Percentiles rank a stretch among this genome's conserved stretches.
Conservation (phyloP, 2,113 vertebrate species). For the Elachura formosa region DNA sequence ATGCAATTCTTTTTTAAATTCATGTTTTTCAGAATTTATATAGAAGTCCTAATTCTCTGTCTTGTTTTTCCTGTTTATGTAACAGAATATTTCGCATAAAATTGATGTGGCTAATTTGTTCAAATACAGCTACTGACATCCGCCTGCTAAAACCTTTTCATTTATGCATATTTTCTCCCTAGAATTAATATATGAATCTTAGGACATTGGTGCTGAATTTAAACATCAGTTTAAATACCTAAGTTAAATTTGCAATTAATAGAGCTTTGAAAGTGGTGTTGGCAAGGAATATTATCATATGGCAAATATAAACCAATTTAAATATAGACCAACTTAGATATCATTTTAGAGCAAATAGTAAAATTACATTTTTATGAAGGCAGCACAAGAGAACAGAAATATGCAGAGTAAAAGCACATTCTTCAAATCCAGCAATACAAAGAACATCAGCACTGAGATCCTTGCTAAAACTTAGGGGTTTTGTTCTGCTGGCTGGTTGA, state of each 20-base stretch:
- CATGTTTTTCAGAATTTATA: not conserved
- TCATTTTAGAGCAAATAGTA: not conserved
- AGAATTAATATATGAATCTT: not conserved
- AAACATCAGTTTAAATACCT: not conserved
- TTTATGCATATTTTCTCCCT: not conserved
- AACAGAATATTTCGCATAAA: not conserved
- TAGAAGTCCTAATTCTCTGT: not conserved
- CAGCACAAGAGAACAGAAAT: not conserved
- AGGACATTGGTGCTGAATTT: not conserved
- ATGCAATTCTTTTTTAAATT: not conserved
- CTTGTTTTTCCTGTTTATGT: not conserved
- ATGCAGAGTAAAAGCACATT: not conserved
- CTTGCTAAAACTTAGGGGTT: accelerated
- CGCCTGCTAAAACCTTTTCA: not conserved
- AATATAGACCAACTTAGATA: not conserved
- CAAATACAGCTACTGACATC: not conserved
- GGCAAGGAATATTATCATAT: not conserved
- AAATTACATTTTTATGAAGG: not conserved
- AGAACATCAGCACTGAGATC: not conserved
- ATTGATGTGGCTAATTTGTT: not conserved
- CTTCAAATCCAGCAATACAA: accelerated
- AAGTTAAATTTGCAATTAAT: not conserved
- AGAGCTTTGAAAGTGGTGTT: not conserved
- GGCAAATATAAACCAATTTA: not conserved
- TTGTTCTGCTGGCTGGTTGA: not conserved